Base-by-base conservation (phyloP, 2,113 vertebrate species). In the Tapirus terrestris region DNA sequence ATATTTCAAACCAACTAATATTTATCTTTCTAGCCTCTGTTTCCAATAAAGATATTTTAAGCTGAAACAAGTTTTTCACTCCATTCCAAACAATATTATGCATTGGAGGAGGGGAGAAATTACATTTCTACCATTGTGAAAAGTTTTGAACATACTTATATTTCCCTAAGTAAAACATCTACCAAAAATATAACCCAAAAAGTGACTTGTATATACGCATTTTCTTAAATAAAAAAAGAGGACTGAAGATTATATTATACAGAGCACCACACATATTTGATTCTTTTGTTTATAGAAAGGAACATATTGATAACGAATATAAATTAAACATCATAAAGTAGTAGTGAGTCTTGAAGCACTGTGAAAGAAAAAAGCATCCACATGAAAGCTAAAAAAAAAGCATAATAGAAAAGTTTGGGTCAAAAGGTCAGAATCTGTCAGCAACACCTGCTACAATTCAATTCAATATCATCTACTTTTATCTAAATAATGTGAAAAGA, bases 301-400 rank as follows among this genome's bases (percentile, higher is more conserved):
- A 93, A 70, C 10, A 92, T 63, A 86, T 87, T 92, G 43, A 84
- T 92, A 83, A 79, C 82, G 20, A 48, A 73, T 72, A 94, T 76
- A 60, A 77, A 92, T 92, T 70, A 88, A 83, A 96, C 29, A 92
- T 95, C 65, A 92, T 29, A 94, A 88, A 85, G 14, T 20, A 60
- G 56, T 86, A 80, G 27, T 67, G 56, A 73, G 23, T 80, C 58
- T 94, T 92, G 70, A 29, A 89, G 79, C 29, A 43, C 31, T 43
- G 33, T 79, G 16, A 60, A 77, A 60, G 11, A 33, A 39, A 83
- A 89, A 79, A 72, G 39, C 3, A 60, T 23, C 21, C 25, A 89
- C 33, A 65, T 88, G 83, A 83, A 88, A 94, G 21, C 8, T 45
- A 39, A 63, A 13, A 12, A 80, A 68, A 63, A 63, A 51, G 9